Conservation (phyloP, 2,888 invertebrate genomes). For the Odiellus spinosus region DNA sequence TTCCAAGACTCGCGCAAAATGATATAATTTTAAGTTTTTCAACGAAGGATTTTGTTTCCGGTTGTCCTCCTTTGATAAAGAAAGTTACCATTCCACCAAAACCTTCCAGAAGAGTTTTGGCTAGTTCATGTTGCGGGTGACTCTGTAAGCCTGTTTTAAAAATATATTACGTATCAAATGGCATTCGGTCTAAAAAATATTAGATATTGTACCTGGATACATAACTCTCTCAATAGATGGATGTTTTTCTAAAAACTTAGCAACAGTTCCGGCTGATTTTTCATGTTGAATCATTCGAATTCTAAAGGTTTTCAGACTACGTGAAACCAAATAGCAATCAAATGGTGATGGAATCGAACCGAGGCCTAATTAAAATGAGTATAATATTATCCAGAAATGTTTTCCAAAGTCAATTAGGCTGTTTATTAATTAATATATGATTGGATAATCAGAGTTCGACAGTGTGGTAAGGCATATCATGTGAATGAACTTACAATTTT, state of each 20-base stretch:
- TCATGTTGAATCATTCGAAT: slow-evolving; percentile 79
- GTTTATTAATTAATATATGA: too few relatives aligned
- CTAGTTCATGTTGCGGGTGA: slow-evolving; percentile 68
- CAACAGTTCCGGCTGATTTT: slow-evolving; percentile 56
- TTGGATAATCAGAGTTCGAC: too few relatives aligned
- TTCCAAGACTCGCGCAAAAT: neutral
- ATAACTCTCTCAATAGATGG: slow-evolving; percentile 55
- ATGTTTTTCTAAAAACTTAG: slow-evolving; percentile 62
- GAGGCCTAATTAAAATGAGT: slow-evolving; percentile 42
- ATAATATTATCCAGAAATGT: too few relatives aligned
- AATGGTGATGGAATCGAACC: slow-evolving; percentile 93
- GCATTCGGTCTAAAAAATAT: neutral
- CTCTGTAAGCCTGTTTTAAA: slow-evolving; percentile 39
- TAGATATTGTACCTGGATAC: slow-evolving; percentile 30
- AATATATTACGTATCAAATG: neutral
- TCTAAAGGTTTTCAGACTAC: slow-evolving; percentile 80
- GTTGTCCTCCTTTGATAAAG: slow-evolving; percentile 42
- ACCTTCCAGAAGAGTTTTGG: slow-evolving; percentile 61
- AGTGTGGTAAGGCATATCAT: too few relatives aligned
- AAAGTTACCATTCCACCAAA: slow-evolving; percentile 87
- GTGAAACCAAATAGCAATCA: slow-evolving; percentile 81
- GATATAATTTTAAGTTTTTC: slow-evolving; percentile 41
- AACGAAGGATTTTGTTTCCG: slow-evolving; percentile 41
- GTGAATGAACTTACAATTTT: slow-evolving; percentile 39
- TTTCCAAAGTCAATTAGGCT: too few relatives aligned